A percentile compares a stretch with the other conserved stretches of the same genome.
Conservation (phyloP, 2,888 invertebrate species). For the Gnatocerus cornutus region DNA sequence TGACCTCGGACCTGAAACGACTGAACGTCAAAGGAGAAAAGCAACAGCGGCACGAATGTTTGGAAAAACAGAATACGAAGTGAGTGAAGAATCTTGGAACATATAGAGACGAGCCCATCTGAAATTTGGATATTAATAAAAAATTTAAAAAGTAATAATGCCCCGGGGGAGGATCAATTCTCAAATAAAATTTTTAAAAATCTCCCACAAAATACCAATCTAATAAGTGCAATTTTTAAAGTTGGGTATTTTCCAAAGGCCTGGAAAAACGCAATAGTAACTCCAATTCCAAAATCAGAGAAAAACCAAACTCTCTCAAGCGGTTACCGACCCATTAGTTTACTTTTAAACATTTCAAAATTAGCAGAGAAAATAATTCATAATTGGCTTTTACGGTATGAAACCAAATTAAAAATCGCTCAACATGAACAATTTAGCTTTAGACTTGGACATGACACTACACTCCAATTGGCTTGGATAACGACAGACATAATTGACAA, state of each 20-base stretch:
- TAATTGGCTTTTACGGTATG: constrained; percentile 2
- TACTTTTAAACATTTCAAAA: constrained; percentile 50
- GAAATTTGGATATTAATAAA: neutral
- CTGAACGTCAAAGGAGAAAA: too few species aligned
- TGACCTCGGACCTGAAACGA: too few species aligned
- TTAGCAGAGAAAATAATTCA: constrained; percentile 54
- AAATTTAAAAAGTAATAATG: constrained; percentile 20
- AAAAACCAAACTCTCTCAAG: constrained; percentile 41
- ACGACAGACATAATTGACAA: constrained; percentile 22
- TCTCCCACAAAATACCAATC: constrained; percentile 38
- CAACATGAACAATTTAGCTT: constrained; percentile 44
- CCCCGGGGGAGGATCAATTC: constrained; percentile 37
- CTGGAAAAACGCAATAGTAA: constrained; percentile 45
- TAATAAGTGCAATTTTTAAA: constrained; percentile 44
- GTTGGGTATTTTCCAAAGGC: constrained; percentile 38
- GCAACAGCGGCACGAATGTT: too few species aligned
- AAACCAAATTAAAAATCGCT: constrained; percentile 18
- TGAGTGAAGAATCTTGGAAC: neutral
- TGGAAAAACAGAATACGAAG: neutral
- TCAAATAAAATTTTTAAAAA: constrained; percentile 35
- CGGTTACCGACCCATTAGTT: constrained; percentile 55
- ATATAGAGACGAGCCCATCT: neutral
- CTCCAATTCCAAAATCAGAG: constrained; percentile 49
- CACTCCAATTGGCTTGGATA: constrained; percentile 30
- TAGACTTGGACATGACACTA: constrained; percentile 38